Base-by-base conservation (phyloP, 1,140 invertebrate species). In the Ceratosolen solmsi region DNA sequence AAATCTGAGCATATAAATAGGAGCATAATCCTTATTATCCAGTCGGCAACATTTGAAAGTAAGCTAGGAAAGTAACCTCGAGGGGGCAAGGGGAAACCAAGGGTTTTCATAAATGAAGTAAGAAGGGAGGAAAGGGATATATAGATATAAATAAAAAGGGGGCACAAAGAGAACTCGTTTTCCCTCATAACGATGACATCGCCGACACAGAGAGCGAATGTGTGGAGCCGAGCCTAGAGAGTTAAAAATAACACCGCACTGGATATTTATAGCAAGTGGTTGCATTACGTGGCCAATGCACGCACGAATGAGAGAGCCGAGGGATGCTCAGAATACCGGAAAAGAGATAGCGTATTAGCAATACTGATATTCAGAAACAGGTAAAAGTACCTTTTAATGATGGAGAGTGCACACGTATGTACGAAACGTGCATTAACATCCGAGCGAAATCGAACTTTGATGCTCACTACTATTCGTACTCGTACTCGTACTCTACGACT, bases 161-260 rank as follows among this genome's bases (percentile, higher is more conserved):
- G 41, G 8, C 41, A 46, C 70, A 73, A 58, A 30, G 58, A 46
- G 27, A 65, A 74, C 71, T 74, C 56, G 79, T 74, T 80, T 80
- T 41, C n/a, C 46, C 54, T 17, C 22, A 49, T 15, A 73, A 80
- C 36, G 70, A 82, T 80, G 79, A 74, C 79, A 80, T 54, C 56
- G 17, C 30, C 27, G 20, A 58, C 20, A 56, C 7, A 41, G 27
- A 27, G 77, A 74, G 71, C 41, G 7, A 33, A 27, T 51, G n/a
- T 30, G 11, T 70, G 41, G 49, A 54, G 65, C 65, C 38, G 27
- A 79, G 22, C 83, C 82, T 82, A 74, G 49, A 38, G 79, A 72
- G 89, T 90, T 90, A 90, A 91, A 90, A 91, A 91, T 91, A 91
- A 90, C 89, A 86, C 79, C 81, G 85, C 73, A 77, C 78, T 65